Evolutionary conservation across 2,113 vertebrate genomes (phyloP).

Genomic region (Cryptomyrus ogoouensis): DNA sequence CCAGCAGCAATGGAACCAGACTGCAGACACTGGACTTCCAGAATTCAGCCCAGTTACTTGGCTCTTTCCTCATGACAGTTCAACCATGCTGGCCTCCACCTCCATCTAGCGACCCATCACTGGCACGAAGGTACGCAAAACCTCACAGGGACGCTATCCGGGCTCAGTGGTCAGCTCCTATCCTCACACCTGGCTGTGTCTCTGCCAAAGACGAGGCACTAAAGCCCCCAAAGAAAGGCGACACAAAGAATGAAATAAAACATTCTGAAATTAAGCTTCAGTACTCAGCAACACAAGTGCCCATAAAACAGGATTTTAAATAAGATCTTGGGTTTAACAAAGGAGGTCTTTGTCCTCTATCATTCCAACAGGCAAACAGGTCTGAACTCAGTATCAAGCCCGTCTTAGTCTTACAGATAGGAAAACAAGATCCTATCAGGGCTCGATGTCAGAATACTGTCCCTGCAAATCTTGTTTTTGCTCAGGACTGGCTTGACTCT

Average conservation of each 20-base stretch:
- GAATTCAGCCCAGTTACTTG: neutral
- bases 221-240: neutral
- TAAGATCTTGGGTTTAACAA: neutral
- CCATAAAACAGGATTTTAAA: neutral
- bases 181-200: neutral
- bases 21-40: neutral
- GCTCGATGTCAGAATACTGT: neutral
- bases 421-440: neutral
- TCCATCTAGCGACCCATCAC: neutral
- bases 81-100: neutral
- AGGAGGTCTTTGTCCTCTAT: neutral
- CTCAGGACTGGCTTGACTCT: neutral
- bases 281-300: neutral
- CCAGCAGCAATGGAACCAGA: neutral
- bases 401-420: neutral
- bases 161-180: neutral
- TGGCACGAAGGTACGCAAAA: neutral
- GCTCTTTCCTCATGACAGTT: neutral
- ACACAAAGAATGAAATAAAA: neutral
- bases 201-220: neutral
- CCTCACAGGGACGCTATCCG: neutral
- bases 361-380: neutral
- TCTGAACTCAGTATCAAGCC: neutral
- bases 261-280: neutral
- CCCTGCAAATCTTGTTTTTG: neutral